phyloP scores from a whole-genome alignment of 2,888 invertebrate genomes.

The Alcis repandata region DNA sequence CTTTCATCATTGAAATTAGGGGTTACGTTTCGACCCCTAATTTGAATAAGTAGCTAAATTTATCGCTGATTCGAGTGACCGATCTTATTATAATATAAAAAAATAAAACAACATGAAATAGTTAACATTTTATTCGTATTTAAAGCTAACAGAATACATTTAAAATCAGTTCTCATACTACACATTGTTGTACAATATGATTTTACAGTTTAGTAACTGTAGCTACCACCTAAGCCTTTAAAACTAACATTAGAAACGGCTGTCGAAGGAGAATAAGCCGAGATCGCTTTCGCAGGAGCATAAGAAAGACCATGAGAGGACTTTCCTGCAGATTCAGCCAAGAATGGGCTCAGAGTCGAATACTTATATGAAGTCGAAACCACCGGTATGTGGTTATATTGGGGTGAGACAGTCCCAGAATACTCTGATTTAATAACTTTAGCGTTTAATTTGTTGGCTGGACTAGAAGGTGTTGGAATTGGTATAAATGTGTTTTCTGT shows the following conservation, averaged over 20 bases:
- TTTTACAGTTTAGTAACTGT: constrained; percentile 56
- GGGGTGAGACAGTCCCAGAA: constrained; percentile 27
- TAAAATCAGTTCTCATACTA: constrained; percentile 18
- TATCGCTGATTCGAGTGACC: background rate
- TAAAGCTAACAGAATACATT: constrained; percentile 24
- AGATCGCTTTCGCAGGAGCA: constrained; percentile 40
- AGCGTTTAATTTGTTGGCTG: constrained; percentile 3
- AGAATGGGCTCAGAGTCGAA: constrained; percentile 1
- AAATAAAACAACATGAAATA: constrained; percentile 17
- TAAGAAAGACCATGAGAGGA: constrained; percentile 5
- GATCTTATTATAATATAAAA: constrained; percentile 1
- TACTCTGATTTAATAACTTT: constrained; percentile 31
- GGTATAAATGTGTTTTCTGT: constrained; percentile 25
- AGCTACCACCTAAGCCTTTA: constrained; percentile 79
- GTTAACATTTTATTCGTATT: constrained; percentile 28
- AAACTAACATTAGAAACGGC: constrained; percentile 86
- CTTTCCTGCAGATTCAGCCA: constrained; percentile 14
- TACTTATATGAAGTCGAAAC: constrained; percentile 5
- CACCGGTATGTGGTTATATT: constrained; percentile 24
- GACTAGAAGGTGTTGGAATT: background rate
- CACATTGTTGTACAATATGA: constrained; percentile 13
- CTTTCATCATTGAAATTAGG: constrained; percentile 15
- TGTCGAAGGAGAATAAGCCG: constrained; percentile 50
- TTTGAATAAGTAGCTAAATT: constrained; percentile 11
- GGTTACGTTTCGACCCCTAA: constrained; percentile 10